Evolutionary conservation across 2,797 vertebrate genomes (phyloP), one percentile per base, ranked within the genome.

Genomic region (Lophotriccus pileatus): DNA sequence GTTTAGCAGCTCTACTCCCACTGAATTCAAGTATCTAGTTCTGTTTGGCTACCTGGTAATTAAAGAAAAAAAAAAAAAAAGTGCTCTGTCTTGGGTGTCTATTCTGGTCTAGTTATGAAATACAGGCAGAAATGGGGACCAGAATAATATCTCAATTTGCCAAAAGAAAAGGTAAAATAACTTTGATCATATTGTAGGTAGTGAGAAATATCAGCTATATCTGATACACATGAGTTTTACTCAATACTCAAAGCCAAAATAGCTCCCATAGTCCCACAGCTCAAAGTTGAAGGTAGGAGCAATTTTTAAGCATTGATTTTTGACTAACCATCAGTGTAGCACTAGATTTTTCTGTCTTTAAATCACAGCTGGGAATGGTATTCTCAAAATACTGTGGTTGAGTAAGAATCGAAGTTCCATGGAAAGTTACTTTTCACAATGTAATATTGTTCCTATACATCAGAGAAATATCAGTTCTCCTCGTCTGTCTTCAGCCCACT

Each of bases 261-360:
- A 92, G 53, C 60, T 90, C 59, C 64, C 1, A 39, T 18, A 4
- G 67, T 91, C 60, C 84, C 52, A 34, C 53, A 78, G 87, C 75
- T 94, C 87, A 89, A 85, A 93, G 84, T 18, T 87, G 88, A 87
- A 94, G 72, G 86, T 56, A 89, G 47, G 39, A 90, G 55, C 93
- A 94, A 94, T 94, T 93, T 91, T 94, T 94, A 93, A 94, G 91
- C 82, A 96, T 94, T 95, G 93, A 96, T 96, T 96, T 96, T 93
- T 93, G 93, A 92, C 89, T 90, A 89, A 80, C 68, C 89, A 78
- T 84, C 75, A 90, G 49, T 68, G 87, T 72, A 93, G 72, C 87
- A 63, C 75, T 90, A 92, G 92, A 94, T 96, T 92, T 96, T 95
- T 80, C 90, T 93, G 75, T 82, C 90, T 78, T 94, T 95, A 95